These are phyloP conservation scores for Natator depressus DNA, from an alignment of 2,113 vertebrate species.

Conservation along the genomic window DNA sequence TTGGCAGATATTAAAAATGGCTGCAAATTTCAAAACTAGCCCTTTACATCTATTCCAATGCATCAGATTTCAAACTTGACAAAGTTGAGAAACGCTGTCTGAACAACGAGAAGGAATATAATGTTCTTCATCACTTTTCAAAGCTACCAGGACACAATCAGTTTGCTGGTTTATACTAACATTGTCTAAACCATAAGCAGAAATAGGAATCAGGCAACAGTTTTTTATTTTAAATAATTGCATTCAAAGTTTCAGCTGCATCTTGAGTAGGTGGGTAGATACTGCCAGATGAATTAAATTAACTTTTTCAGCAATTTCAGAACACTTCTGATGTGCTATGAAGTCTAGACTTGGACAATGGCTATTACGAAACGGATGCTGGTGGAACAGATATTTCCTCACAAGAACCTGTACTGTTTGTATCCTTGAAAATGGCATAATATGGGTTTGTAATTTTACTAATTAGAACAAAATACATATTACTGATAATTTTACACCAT, in stretches of 20 bases:
- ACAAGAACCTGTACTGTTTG: too few species aligned
- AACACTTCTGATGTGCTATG: not conserved
- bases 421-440: not conserved
- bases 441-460: not conserved
- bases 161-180: not conserved
- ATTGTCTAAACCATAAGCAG: constrained; percentile 5
- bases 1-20: not conserved
- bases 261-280: not conserved
- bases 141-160: not conserved
- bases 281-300: constrained; percentile 2
- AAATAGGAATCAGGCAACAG: not conserved
- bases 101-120: not conserved
- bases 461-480: not conserved
- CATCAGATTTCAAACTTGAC: not conserved
- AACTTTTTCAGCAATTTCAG: constrained; percentile 1
- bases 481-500: not conserved
- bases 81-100: not conserved
- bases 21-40: not conserved
- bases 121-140: not conserved
- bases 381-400: not conserved
- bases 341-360: not conserved
- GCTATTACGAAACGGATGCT: not conserved
- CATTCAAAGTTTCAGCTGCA: not conserved
- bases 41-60: not conserved
- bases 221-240: constrained; percentile 5